Conservation (phyloP, 1,140 invertebrate genomes). For the Drosophila tristis region DNA sequence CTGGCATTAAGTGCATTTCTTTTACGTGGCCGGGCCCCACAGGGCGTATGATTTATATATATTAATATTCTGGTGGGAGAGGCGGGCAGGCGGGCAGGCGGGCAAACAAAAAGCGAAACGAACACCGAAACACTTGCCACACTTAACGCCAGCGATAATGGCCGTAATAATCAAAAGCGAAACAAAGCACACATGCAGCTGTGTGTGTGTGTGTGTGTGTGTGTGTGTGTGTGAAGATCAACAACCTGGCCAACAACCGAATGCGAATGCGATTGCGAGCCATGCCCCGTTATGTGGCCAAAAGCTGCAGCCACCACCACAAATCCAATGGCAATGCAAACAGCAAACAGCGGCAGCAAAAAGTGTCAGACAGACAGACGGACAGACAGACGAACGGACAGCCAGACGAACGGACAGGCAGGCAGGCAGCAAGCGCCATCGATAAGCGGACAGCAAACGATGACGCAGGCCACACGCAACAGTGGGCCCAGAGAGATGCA, state of each 20-base stretch:
- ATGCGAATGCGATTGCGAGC: constrained; percentile 46
- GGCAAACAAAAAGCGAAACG: constrained; percentile 22
- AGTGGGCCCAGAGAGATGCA: too few relatives aligned
- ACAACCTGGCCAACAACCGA: constrained; percentile 71
- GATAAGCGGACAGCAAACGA: too few relatives aligned
- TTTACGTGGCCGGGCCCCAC: constrained; percentile 15
- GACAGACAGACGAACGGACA: too few relatives aligned
- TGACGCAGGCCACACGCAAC: too few relatives aligned
- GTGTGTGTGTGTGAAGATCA: constrained; percentile 69
- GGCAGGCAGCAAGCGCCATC: too few relatives aligned
- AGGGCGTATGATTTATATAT: constrained; percentile 54
- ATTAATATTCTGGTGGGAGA: constrained; percentile 48
- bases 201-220: constrained; percentile 19
- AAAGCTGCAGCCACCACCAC: constrained; percentile 24
- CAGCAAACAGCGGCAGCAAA: not conserved
- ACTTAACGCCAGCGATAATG: constrained; percentile 50
- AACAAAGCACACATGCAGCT: constrained; percentile 27
- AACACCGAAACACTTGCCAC: constrained; percentile 50
- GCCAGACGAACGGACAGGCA: too few relatives aligned
- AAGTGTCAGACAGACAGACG: too few relatives aligned
- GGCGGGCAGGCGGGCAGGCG: constrained; percentile 2
- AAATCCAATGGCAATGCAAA: constrained; percentile 27
- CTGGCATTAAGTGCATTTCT: constrained; percentile 13
- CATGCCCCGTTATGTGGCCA: constrained; percentile 65
- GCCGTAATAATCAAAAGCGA: constrained; percentile 40